phyloP scores from a whole-genome alignment of 1,140 invertebrate species.

The Wiebesia pumilae region DNA sequence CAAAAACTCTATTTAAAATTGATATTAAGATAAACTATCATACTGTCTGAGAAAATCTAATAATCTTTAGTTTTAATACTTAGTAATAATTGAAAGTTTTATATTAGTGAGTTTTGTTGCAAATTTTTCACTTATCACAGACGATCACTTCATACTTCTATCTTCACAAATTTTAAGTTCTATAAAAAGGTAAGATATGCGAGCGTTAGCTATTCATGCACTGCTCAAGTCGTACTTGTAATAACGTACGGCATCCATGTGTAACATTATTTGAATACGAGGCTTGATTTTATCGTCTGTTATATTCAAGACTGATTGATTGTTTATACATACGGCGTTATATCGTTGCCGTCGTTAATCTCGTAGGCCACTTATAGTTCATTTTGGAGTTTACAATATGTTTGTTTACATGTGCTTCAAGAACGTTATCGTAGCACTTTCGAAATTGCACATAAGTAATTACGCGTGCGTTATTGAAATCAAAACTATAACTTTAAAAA shows the following conservation, averaged over 20 bases:
- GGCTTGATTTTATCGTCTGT: conserved; percentile 13
- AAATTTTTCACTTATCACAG: no score
- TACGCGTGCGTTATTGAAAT: not conserved
- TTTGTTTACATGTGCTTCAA: not conserved
- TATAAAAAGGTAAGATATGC: not conserved
- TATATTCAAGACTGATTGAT: conserved; percentile 38
- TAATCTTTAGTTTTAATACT: no score
- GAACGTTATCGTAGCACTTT: not conserved
- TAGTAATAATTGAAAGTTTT: no score
- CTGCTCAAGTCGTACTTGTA: not conserved
- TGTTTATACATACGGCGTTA: conserved; percentile 22
- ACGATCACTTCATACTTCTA: no score
- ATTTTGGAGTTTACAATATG: conserved; percentile 28
- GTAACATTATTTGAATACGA: not conserved
- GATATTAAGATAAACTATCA: no score
- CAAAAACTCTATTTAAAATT: no score
- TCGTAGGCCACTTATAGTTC: not conserved
- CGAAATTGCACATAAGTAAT: not conserved
- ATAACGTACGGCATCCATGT: not conserved
- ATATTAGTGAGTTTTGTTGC: no score
- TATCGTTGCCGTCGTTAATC: not conserved
- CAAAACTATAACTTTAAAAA: conserved; percentile 16
- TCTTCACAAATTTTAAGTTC: not conserved
- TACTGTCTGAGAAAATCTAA: no score
- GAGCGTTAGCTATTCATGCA: not conserved